Evolutionary conservation across 2,888 invertebrate genomes (phyloP).

Genomic region (Heliconius erato): DNA sequence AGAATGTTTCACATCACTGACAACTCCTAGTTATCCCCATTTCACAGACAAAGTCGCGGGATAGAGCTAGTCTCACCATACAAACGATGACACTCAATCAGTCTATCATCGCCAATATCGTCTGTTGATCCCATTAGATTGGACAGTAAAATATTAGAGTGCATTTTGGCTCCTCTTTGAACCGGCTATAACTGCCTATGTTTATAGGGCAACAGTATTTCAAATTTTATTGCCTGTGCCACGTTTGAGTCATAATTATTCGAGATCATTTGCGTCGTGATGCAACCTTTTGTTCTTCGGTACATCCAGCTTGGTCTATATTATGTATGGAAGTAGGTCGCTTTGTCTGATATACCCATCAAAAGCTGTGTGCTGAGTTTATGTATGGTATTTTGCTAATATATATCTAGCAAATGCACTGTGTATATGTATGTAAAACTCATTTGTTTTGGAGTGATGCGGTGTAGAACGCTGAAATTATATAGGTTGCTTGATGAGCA

Average conservation of each 20-base stretch:
- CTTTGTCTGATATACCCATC: constrained; percentile 23
- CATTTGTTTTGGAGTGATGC: no score
- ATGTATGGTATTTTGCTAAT: neutral
- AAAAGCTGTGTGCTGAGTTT: constrained; percentile 12
- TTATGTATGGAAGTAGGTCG: constrained; percentile 24
- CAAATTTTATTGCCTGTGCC: constrained; percentile 52
- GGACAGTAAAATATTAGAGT: constrained; percentile 44
- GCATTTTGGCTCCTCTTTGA: constrained; percentile 46
- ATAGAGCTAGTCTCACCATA: neutral
- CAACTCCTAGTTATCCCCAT: neutral
- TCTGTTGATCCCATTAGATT: constrained; percentile 32
- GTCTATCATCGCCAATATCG: constrained; percentile 30
- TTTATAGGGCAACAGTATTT: constrained; percentile 45
- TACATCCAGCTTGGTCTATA: neutral
- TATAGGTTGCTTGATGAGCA: no score
- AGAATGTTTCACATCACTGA: neutral
- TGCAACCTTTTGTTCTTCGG: constrained; percentile 37
- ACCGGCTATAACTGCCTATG: constrained; percentile 42
- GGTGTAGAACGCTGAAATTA: no score
- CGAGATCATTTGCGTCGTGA: constrained; percentile 36
- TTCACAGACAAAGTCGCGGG: neutral
- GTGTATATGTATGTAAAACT: neutral
- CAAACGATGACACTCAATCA: constrained; percentile 23
- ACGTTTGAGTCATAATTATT: constrained; percentile 44
- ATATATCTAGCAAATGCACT: neutral